Evolutionary conservation across 2,797 vertebrate genomes (phyloP), one percentile per base, ranked within the genome.

Genomic region (Tamandua tetradactyla): DNA sequence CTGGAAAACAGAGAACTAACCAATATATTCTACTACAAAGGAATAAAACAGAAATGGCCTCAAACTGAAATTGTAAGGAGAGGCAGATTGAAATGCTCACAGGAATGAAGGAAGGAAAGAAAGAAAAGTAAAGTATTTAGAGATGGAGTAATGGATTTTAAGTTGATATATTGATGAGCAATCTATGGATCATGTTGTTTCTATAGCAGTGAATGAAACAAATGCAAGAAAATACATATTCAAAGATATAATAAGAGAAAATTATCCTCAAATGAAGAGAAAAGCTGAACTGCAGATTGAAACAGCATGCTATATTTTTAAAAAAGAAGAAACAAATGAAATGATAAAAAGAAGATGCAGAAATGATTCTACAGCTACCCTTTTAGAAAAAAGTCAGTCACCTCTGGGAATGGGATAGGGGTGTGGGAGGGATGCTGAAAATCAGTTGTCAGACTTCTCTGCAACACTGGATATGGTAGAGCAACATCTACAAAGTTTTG

Each of bases 231-330:
- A 78, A 25, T 61, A 84, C 15, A 52, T 78, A 86, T 57, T 81
- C 55, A 93, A 96, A 93, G 75, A 84, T 4, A 72, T 11, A 66
- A 75, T 1, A 87, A 64, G 44, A 69, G 88, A 91, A 87, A 62
- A 18, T 37, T n/a, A 47, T 81, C 55, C 22, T 80, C 15, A 89
- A 2, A 35, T 78, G 49, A 93, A 55, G 12, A 15, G 35, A 71
- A 89, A 55, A 82, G 23, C 47, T 84, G 68, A 91, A 86, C 2
- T 66, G 3, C 4, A 75, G 83, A 32, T 18, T 92, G 69, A 87
- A 66, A 79, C 35, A 87, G 14, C 20, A 68, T 25, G 55, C 0
- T 35, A 42, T 59, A 7, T 44, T 81, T 14, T 9, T 14, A 71
- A 78, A 61, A 35, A 47, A 61, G 81, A 94, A 55, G 17, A 20